Conservation (phyloP, 2,888 invertebrate genomes). For the Chymomyza amoena region DNA sequence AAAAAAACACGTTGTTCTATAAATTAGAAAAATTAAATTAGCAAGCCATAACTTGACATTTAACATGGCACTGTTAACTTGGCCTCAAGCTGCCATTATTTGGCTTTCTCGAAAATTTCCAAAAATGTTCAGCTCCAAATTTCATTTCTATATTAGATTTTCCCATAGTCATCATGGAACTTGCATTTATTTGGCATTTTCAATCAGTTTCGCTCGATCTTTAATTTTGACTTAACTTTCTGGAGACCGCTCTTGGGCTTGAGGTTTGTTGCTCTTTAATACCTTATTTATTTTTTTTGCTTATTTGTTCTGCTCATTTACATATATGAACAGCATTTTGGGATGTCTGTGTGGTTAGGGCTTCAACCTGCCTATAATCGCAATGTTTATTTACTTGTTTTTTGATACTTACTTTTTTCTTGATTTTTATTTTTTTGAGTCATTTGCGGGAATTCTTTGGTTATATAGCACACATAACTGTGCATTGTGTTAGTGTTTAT, state of each 20-base stretch:
- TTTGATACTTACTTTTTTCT: not conserved
- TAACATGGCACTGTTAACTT: constrained; percentile 35
- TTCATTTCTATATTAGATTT: too few species aligned
- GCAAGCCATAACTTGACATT: constrained; percentile 45
- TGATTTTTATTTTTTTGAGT: not conserved
- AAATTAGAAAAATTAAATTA: constrained; percentile 53
- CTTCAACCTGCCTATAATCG: constrained; percentile 4
- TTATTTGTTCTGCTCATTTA: constrained; percentile 32
- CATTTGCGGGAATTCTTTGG: not conserved
- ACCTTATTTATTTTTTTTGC: not conserved
- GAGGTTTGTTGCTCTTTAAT: constrained; percentile 3
- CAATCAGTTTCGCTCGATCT: constrained; percentile 31
- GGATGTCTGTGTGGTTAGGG: not conserved
- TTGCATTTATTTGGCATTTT: constrained; percentile 51
- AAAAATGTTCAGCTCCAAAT: not conserved
- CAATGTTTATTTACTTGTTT: constrained; percentile 37
- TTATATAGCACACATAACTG: constrained; percentile 39
- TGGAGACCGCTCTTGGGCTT: constrained; percentile 15
- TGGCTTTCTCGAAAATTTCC: not conserved
- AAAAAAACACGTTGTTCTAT: constrained; percentile 62
- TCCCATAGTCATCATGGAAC: not conserved
- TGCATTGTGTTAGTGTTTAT: constrained; percentile 18
- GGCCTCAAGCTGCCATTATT: not conserved
- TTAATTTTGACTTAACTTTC: constrained; percentile 21
- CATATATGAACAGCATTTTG: constrained; percentile 28